Percentiles rank a stretch among this genome's conserved stretches.
phyloP scores from a whole-genome alignment of 1,140 invertebrate genomes.

The Calosoma granatense region DNA sequence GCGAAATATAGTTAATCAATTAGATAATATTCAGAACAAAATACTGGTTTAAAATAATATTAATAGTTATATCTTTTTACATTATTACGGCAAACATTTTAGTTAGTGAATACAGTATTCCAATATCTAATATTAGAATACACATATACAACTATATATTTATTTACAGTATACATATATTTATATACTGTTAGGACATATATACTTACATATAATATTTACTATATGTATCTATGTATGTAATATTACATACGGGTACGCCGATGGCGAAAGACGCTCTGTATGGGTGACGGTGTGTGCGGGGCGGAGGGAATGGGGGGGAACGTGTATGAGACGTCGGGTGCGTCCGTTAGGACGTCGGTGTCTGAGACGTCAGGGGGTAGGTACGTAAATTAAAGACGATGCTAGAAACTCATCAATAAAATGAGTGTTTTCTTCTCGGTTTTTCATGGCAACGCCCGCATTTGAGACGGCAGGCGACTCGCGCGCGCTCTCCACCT shows the following conservation, averaged over 20 bases:
- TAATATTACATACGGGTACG: background rate
- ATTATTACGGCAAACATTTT: too few species aligned
- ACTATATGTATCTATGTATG: too few species aligned
- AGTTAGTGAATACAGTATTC: too few species aligned
- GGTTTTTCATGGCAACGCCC: constrained; percentile 8
- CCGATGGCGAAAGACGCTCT: background rate
- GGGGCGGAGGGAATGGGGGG: background rate
- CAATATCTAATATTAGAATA: too few species aligned
- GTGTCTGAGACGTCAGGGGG: too few species aligned
- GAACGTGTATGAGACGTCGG: background rate
- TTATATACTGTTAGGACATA: background rate
- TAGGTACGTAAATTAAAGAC: constrained; percentile 7
- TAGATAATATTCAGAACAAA: too few species aligned
- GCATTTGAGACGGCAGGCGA: background rate
- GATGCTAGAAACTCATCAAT: constrained; percentile 9
- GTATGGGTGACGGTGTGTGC: background rate
- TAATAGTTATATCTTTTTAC: too few species aligned
- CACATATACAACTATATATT: too few species aligned
- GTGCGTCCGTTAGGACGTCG: background rate
- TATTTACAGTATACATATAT: background rate
- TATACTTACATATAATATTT: background rate
- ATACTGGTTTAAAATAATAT: too few species aligned
- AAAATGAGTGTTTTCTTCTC: constrained; percentile 9
- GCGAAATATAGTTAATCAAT: too few species aligned
- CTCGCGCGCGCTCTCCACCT: background rate